phyloP scores from a whole-genome alignment of 2,888 invertebrate species.

The Eristalis tenax region DNA sequence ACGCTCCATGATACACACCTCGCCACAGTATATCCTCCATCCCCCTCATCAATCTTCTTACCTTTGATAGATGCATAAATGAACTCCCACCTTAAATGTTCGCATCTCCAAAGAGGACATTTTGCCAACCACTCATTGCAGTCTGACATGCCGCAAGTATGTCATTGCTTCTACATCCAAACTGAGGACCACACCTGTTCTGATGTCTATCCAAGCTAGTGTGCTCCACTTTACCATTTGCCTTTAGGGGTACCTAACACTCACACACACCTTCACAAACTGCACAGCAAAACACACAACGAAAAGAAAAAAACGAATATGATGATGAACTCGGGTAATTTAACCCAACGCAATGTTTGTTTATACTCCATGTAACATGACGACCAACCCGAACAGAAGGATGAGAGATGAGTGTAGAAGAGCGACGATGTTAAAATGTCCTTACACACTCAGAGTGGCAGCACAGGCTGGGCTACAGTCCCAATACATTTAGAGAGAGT shows the following conservation, averaged over 20 bases:
- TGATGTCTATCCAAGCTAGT: background rate
- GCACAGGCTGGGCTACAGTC: background rate
- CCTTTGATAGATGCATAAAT: conserved; percentile 13
- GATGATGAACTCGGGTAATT: conserved; percentile 38
- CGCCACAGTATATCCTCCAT: background rate
- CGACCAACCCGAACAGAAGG: background rate
- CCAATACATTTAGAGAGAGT: too few relatives aligned
- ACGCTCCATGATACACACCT: background rate
- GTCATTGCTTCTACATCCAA: conserved; percentile 14
- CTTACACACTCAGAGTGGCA: background rate
- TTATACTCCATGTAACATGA: conserved; percentile 55
- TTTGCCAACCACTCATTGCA: background rate
- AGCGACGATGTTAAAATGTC: background rate
- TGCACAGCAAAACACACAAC: too few relatives aligned
- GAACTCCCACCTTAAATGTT: background rate
- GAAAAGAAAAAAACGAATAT: background rate
- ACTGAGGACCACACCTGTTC: conserved; percentile 1
- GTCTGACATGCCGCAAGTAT: conserved; percentile 38
- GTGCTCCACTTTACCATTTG: conserved; percentile 32
- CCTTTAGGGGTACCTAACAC: background rate
- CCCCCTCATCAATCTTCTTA: conserved; percentile 15
- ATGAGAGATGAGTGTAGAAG: background rate
- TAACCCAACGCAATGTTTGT: conserved; percentile 61
- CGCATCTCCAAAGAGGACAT: background rate
- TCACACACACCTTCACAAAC: conserved; percentile 1